Evolutionary conservation across 1,140 invertebrate species (phyloP).

Genomic region (Limonius californicus): DNA sequence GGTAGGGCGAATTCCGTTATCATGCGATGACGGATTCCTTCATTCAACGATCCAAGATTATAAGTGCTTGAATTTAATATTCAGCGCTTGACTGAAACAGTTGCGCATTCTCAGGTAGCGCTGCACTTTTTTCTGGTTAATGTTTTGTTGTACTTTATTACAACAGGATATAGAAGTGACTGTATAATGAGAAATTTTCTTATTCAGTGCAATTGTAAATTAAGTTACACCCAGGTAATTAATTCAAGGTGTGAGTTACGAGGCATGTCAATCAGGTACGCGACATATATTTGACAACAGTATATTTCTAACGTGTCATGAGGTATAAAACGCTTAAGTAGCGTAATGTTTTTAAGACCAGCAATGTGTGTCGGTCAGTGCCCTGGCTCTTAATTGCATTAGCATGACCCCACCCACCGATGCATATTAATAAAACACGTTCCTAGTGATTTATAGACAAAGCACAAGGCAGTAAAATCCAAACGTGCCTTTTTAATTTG

Average conservation of each 20-base stretch:
- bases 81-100: too few relatives aligned
- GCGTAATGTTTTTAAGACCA: slow-evolving; percentile 9
- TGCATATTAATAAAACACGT: slow-evolving; percentile 43
- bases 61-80: too few relatives aligned
- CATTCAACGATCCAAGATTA: too few relatives aligned
- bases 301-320: background rate
- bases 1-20: too few relatives aligned
- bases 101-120: too few relatives aligned
- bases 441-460: slow-evolving; percentile 37
- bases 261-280: slow-evolving; percentile 24
- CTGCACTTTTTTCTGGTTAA: too few relatives aligned
- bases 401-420: slow-evolving; percentile 41
- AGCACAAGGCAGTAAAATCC: slow-evolving; percentile 27
- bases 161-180: slow-evolving; percentile 3
- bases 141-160: slow-evolving; percentile 1
- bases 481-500: slow-evolving; percentile 24
- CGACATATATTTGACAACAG: slow-evolving; percentile 19
- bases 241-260: slow-evolving; percentile 23
- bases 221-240: slow-evolving; percentile 27
- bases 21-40: too few relatives aligned
- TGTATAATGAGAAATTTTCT: background rate
- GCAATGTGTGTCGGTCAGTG: slow-evolving; percentile 29
- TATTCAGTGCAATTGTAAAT: slow-evolving; percentile 22
- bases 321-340: slow-evolving; percentile 12
- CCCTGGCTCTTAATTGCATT: slow-evolving; percentile 41